Percentiles rank a stretch among this genome's conserved stretches.
Conservation (phyloP, 2,888 invertebrate species). For the Poecilus cupreus region DNA sequence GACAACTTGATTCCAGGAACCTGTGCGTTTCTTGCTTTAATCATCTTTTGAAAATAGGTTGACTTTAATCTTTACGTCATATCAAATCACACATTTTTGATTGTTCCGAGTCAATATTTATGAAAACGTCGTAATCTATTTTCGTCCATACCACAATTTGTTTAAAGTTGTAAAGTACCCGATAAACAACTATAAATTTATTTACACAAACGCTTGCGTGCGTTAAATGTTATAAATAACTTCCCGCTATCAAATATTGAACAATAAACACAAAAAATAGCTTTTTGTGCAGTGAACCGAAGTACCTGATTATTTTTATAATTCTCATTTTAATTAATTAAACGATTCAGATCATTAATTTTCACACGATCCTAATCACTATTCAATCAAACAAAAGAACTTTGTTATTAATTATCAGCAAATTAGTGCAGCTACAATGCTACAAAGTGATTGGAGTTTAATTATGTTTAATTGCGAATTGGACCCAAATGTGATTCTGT, state of each 20-base stretch:
- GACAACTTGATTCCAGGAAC: not conserved
- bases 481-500: not conserved
- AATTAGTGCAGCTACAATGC: not conserved
- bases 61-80: slow-evolving; percentile 26
- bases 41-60: slow-evolving; percentile 12
- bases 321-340: not conserved
- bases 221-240: slow-evolving; percentile 6
- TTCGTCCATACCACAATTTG: slow-evolving; percentile 11
- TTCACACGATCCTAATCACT: not conserved
- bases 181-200: slow-evolving; percentile 39
- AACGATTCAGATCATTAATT: slow-evolving; percentile 13
- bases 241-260: not conserved
- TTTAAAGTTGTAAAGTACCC: slow-evolving; percentile 23
- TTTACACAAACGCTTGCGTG: slow-evolving; percentile 8
- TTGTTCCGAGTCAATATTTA: slow-evolving; percentile 28
- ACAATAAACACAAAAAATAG: not conserved
- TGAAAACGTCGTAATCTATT: slow-evolving; percentile 33
- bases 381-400: not conserved
- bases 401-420: slow-evolving; percentile 15
- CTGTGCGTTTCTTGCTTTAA: not conserved
- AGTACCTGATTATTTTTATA: not conserved
- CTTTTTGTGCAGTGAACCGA: not conserved
- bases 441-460: slow-evolving; percentile 6
- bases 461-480: not conserved
- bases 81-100: slow-evolving; percentile 20